A percentile compares a stretch with the other conserved stretches of the same genome.
Evolutionary conservation across 2,888 invertebrate genomes (phyloP).

Genomic region (Catocala nupta): DNA sequence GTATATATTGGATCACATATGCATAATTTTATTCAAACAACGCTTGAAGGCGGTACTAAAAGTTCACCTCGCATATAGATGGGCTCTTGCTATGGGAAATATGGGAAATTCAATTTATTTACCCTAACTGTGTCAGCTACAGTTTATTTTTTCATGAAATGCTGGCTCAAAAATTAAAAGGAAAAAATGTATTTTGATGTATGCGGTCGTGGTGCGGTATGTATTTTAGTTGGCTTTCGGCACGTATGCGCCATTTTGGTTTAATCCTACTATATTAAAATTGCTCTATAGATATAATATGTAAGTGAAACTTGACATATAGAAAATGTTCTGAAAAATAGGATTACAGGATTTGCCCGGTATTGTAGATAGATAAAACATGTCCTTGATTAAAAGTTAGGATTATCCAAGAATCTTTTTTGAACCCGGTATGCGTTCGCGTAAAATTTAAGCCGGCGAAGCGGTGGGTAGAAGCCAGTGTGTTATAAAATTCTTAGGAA

Average conservation of each 20-base stretch:
- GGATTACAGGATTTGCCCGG: too few relatives aligned
- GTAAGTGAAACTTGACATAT: too few relatives aligned
- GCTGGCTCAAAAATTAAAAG: conserved; percentile 7
- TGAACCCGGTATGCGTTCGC: too few relatives aligned
- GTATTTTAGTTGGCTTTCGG: neutral
- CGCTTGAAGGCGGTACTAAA: conserved; percentile 23
- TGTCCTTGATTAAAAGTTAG: too few relatives aligned
- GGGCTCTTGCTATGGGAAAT: conserved; percentile 20
- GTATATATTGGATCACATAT: conserved; percentile 25
- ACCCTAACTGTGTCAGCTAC: conserved; percentile 14
- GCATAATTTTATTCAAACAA: conserved; percentile 31
- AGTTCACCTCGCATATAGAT: conserved; percentile 21
- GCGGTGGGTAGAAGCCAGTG: too few relatives aligned
- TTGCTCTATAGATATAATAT: too few relatives aligned
- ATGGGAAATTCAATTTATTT: conserved; percentile 33
- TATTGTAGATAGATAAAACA: too few relatives aligned
- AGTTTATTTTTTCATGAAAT: conserved; percentile 17
- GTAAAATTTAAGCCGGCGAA: too few relatives aligned
- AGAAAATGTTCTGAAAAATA: too few relatives aligned
- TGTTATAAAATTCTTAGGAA: too few relatives aligned
- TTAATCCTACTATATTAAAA: too few relatives aligned
- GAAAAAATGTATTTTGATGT: conserved; percentile 10
- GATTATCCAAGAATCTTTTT: too few relatives aligned
- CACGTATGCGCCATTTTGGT: neutral
- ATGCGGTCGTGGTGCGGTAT: neutral